These are phyloP conservation scores for Amblyraja radiata DNA, from an alignment of 2,797 vertebrate species.

Conservation along the genomic window DNA sequence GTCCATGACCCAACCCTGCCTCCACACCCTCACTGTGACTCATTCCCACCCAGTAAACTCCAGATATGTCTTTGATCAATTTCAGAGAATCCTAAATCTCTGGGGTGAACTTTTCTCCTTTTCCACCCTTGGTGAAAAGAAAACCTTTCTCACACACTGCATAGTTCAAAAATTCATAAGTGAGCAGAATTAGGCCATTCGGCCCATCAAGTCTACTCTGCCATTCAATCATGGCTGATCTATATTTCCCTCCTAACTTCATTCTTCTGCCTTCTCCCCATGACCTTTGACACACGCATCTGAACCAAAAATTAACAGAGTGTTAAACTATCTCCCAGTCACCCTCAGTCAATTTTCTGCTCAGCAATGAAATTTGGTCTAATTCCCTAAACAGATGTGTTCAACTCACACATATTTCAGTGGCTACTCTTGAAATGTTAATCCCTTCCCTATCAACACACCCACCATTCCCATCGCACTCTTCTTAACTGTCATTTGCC, in stretches of 20 bases:
- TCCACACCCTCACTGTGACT: neutral
- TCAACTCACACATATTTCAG: neutral
- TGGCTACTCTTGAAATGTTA: too few species aligned
- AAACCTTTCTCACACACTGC: too few species aligned
- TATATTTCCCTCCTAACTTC: too few species aligned
- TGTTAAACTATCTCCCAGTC: neutral
- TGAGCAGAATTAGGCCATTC: too few species aligned
- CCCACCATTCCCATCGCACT: neutral
- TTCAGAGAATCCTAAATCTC: neutral
- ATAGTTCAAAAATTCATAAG: too few species aligned
- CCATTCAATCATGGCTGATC: too few species aligned
- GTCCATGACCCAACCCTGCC: too few species aligned
- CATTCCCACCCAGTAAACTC: neutral
- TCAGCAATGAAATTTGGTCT: neutral
- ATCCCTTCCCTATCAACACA: too few species aligned
- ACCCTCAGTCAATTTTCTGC: neutral
- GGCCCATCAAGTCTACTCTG: too few species aligned
- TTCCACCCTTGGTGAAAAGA: neutral
- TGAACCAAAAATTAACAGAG: too few species aligned
- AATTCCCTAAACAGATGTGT: neutral
- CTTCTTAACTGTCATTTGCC: neutral
- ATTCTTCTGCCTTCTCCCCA: too few species aligned
- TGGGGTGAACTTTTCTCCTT: neutral
- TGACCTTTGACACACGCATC: too few species aligned
- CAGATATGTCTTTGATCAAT: neutral